Base-by-base conservation (phyloP, 2,888 invertebrate species). In the Eupithecia vulgata region DNA sequence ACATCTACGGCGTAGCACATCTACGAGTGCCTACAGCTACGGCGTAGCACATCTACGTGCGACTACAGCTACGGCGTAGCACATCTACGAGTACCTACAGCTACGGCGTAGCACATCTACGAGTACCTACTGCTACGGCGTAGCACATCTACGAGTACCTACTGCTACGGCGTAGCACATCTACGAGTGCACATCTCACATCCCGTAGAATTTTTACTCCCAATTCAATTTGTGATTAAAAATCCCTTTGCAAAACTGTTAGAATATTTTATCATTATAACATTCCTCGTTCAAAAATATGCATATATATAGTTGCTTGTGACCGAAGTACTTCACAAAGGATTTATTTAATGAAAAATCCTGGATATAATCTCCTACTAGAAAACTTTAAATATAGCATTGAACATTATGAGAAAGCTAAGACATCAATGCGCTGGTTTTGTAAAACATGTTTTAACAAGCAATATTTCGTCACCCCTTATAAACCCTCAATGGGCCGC, bases 1-100 rank as follows among this genome's bases (percentile, higher is more conserved):
- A 25, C 8, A 12, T 12, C 21, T 25, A 57, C n/a, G 15, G 30
- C 15, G 21, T 59, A 59, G 12, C 37, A 37, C 64, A n/a, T n/a
- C 12, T 37, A 64, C n/a, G 64, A 64, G 12, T 59, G n/a, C 35
- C 48, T 45, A 21, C n/a, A 48, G 37, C 64, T 21, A 64, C 37
- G 25, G 64, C 25, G 64, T 40, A 64, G 64, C 13, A 21, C 10
- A 37, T 64, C 64, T 64, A 64, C 64, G 64, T 12, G n/a, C 10
- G 64, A 8, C 42, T 13, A 30, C 64, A n/a, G 21, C 64, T 64
- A 64, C 40, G 40, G 64, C 21, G 57, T 57, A 57, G 57, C 25
- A 52, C 52, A 57, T 25, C 57, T 13, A n/a, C n/a, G n/a, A n/a
- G n/a, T n/a, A n/a, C n/a, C n/a, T n/a, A n/a, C n/a, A n/a, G n/a